Evolutionary conservation across 1,140 invertebrate genomes (phyloP).

Genomic region (Penaeus indicus): DNA sequence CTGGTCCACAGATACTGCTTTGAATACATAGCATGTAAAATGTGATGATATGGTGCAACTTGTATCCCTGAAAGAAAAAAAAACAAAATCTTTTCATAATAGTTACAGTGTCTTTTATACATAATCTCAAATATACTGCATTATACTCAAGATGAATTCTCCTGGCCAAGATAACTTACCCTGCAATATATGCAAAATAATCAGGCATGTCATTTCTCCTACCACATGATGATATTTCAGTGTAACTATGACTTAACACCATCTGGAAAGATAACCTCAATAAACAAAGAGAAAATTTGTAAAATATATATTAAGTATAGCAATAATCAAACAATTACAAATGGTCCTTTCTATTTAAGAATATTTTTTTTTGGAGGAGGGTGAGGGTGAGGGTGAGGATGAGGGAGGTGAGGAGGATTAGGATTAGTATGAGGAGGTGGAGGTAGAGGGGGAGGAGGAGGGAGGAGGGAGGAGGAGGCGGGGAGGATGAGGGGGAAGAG

Average conservation of each 20-base stretch:
- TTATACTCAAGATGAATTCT: not conserved
- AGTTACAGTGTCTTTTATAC: not conserved
- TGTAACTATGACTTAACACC: slow-evolving; percentile 75
- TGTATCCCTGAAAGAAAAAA: slow-evolving; percentile 73
- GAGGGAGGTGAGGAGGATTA: no score
- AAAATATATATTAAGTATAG: slow-evolving; percentile 42
- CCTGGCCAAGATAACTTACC: slow-evolving; percentile 70
- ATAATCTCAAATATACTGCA: not conserved
- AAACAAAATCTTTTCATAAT: slow-evolving; percentile 51
- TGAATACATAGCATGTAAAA: slow-evolving; percentile 76
- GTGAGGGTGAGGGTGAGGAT: no score
- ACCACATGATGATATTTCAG: slow-evolving; percentile 79
- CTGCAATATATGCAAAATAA: slow-evolving; percentile 77
- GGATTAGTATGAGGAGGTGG: no score
- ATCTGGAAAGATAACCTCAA: slow-evolving; percentile 66
- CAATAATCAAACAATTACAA: not conserved
- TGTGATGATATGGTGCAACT: slow-evolving; percentile 74
- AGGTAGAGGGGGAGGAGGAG: no score
- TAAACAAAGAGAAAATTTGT: slow-evolving; percentile 44
- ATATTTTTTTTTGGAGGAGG: no score
- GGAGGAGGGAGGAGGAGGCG: no score
- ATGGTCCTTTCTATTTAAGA: not conserved
- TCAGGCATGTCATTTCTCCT: slow-evolving; percentile 73
- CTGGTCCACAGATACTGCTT: slow-evolving; percentile 71
- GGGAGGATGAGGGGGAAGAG: no score